phyloP scores from a whole-genome alignment of 2,797 vertebrate species.

The Pelochelys cantorii region DNA sequence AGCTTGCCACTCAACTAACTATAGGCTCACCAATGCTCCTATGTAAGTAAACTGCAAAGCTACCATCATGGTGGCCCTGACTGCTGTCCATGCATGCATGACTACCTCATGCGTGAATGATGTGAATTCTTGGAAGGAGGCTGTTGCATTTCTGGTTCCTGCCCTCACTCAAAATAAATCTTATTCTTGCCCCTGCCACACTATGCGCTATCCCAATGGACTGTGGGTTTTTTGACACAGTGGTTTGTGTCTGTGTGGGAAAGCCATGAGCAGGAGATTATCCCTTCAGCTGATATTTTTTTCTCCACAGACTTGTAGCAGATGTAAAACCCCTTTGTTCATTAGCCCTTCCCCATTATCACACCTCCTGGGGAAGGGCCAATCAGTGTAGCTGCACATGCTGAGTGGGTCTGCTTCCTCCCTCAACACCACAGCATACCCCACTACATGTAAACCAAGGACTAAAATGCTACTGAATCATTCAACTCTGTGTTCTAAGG shows the following conservation, averaged over 20 bases:
- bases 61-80: neutral
- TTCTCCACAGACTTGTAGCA: neutral
- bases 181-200: slow-evolving; percentile 53
- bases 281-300: neutral
- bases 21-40: neutral
- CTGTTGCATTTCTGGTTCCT: slow-evolving; percentile 28
- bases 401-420: neutral
- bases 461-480: neutral
- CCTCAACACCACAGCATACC: neutral
- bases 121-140: slow-evolving; percentile 42
- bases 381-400: neutral
- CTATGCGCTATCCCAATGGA: slow-evolving; percentile 19
- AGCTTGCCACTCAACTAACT: neutral
- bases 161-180: slow-evolving; percentile 63
- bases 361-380: neutral
- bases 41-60: neutral
- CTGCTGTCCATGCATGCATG: slow-evolving; percentile 57
- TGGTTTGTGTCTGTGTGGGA: slow-evolving; percentile 24
- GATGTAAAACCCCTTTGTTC: neutral
- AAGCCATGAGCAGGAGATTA: slow-evolving; percentile 15
- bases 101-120: slow-evolving; percentile 60
- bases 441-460: neutral
- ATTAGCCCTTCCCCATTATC: neutral
- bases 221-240: slow-evolving; percentile 30
- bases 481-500: neutral